Base-by-base conservation (phyloP, 2,888 invertebrate species). In the Endomychus coccineus region DNA sequence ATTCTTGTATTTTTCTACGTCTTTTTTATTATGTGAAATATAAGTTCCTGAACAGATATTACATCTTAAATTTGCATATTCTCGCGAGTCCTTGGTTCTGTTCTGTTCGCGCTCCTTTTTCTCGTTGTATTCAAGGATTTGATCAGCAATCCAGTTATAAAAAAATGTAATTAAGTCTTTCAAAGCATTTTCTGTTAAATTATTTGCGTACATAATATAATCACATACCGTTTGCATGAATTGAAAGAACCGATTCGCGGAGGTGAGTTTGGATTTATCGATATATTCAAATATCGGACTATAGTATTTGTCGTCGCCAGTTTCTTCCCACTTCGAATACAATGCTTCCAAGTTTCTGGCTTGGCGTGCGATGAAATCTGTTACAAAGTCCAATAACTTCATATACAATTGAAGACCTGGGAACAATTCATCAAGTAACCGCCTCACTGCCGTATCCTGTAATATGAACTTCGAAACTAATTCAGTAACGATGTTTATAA, bases 151-250 rank as follows among this genome's bases (percentile, higher is more conserved):
- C 48, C 50, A 50, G 6, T 39, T 46, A 16, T 40, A 35, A 11
- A 51, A 42, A 38, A 46, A 56, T 11, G 40, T 41, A 9, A 52
- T 37, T 17, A 59, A 34, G 23, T 55, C 49, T 14, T 35, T 40
- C 7, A 55, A 32, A 9, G 39, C 48, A 4, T 34, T 11, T 11
- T 30, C 28, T 1, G 34, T 32, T 14, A 53, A 34, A 2, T 34
- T 23, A 6, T 35, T 39, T 12, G 41, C 48, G 6, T 24, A 9
- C 10, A 15, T 30, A 4, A 27, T 28, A 2, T 27, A 14, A 13
- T 31, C 25, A 11, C 30, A 36, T 5, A 36, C 30, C 11, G 19
- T 24, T 9, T 24, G 11, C 30, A 36, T 31, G 16, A 30, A 25
- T 22, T 36, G 11, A 13, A 22, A 28, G 11, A 36, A 9, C 13